Evolutionary conservation across 1,140 invertebrate species (phyloP), one percentile per base, ranked within the genome.

Genomic region (Elysia chlorotica): DNA sequence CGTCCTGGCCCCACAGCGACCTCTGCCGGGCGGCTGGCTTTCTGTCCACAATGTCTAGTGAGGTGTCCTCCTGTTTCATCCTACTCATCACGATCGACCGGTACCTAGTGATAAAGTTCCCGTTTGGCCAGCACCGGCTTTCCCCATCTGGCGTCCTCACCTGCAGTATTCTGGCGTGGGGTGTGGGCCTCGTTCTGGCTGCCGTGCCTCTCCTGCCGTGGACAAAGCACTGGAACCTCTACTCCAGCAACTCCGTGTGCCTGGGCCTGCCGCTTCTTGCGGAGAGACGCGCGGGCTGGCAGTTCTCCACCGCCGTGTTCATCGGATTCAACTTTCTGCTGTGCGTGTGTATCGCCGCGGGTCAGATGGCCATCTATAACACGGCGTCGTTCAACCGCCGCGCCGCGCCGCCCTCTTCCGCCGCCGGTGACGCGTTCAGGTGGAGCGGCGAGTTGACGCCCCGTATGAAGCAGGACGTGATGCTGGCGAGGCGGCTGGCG

Each of bases 41-140:
- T 36, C 56, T 83, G 23, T 74, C 82, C 6, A 76, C 77, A 1
- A 41, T 81, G 21, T 83, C 82, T 35, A 77, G 70, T 28, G 78
- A 83, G 68, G 76, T 75, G 37, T 83, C 82, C 0, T 76, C 78
- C 14, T 72, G 78, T 31, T 82, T 81, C 65, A 72, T 84, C 28
- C 74, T 75, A 36, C 61, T 82, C 14, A 82, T 83, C 56, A 79
- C 83, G 5, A 21, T 81, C 3, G 83, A 84, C 41, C 59, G 83
- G 21, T 75, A 77, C 37, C 41, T 84, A 2, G 71, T 67, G 1
- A 72, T 84, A 10, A 71, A 78, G 14, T 82, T 74, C 69, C 82
- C 82, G 6, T 82, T 84, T 37, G 48, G 71, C 5, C 53, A 73
- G 1, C 4, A 59, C 2, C 28, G 63, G 3, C 53, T 79, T 19